Evolutionary conservation across 2,888 invertebrate species (phyloP), one percentile per base, ranked within the genome.

Genomic region (Emmelina monodactyla): DNA sequence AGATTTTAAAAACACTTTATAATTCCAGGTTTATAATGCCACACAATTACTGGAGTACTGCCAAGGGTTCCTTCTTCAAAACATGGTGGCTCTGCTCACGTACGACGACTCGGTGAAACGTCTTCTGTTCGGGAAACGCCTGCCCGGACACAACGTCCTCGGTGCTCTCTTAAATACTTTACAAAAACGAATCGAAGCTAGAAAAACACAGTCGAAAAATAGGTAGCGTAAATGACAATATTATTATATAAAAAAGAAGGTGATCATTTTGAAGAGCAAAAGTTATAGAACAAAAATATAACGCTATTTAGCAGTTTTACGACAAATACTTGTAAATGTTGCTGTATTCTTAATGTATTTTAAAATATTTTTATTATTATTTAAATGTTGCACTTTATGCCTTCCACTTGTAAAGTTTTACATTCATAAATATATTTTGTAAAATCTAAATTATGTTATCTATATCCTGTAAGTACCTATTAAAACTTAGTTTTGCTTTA

Each of bases 41-140:
- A 85, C 87, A 22, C 91, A 92, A 62, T 79, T 94, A 25, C 71
- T 94, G 54, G 93, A 94, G 67, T 94, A 92, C 65, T 94, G 94
- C 58, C 94, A 94, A 73, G 92, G 92, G 34, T 94, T 93, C 62
- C 78, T 94, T 15, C 82, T 94, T 31, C 94, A 94, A 71, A 94
- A 94, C 58, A 92, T 94, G 92, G 92, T 94, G n/a, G 92, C 93
- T n/a, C 76, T 94, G 15, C 80, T 94, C 32, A 94, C 93, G 0
- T 94, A 92, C 55, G 94, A 94, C 53, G 94, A 94, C 60, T 92
- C 92, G 0, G 93, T 94, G 1, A 91, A 94, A 58, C 85, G 93
- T 41, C 73, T 94, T 37, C 82, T 94, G 22, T 94, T 94, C 53
- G 94, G 93, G 28, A 94, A 93, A 65, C 89, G 93, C 55, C 78